phyloP scores from a whole-genome alignment of 1,140 invertebrate genomes.

The Chelonus insularis region DNA sequence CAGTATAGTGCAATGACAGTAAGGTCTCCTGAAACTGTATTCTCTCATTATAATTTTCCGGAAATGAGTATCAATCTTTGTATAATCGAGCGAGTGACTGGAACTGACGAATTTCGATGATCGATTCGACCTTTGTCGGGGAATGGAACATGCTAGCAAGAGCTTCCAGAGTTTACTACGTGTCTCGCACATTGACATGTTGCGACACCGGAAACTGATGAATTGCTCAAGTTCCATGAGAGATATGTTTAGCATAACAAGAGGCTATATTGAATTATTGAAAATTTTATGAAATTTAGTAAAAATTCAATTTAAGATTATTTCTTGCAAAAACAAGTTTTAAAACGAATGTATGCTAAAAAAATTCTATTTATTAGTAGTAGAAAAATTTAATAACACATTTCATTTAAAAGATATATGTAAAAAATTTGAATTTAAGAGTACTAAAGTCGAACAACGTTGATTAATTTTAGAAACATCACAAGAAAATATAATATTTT shows the following conservation, averaged over 20 bases:
- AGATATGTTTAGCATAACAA: slow-evolving; percentile 3
- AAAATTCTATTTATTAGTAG: no score
- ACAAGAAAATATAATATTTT: no score
- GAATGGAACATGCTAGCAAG: not conserved
- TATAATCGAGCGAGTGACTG: slow-evolving; percentile 3
- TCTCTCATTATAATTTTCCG: not conserved
- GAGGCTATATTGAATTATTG: not conserved
- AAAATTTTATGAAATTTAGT: not conserved
- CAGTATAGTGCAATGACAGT: not conserved
- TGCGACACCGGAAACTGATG: slow-evolving; percentile 14
- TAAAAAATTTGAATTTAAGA: no score
- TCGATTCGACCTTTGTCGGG: slow-evolving; percentile 16
- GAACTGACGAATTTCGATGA: not conserved
- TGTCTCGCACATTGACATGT: slow-evolving; percentile 12
- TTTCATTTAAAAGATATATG: no score
- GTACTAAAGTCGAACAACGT: no score
- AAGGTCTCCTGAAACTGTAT: not conserved
- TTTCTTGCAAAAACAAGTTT: no score
- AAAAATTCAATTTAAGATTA: not conserved
- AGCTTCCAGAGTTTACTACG: slow-evolving; percentile 6
- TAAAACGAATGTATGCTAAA: no score
- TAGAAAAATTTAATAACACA: no score
- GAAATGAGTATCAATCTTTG: slow-evolving; percentile 1
- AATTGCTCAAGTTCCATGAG: not conserved
- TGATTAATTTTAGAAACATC: no score